phyloP scores from a whole-genome alignment of 2,888 invertebrate genomes.

The Dexiosoma caninum region DNA sequence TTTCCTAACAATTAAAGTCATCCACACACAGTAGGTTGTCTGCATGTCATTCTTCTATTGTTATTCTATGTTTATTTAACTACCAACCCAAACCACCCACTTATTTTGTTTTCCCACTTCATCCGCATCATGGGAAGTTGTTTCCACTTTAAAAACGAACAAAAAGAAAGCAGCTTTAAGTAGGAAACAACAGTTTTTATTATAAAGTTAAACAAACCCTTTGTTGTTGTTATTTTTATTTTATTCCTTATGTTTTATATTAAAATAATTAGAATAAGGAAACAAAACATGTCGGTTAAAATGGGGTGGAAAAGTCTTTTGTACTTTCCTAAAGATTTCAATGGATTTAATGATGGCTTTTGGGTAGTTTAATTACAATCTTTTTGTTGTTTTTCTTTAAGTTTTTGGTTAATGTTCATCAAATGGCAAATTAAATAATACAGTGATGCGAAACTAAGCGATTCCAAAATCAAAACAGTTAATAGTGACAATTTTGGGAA shows the following conservation, averaged over 20 bases:
- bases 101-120: slow-evolving; percentile 39
- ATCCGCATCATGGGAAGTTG: slow-evolving; percentile 50
- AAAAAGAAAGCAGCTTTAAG: slow-evolving; percentile 33
- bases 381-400: slow-evolving; percentile 16
- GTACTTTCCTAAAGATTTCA: slow-evolving; percentile 48
- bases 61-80: slow-evolving; percentile 31
- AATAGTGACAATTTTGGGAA: no score
- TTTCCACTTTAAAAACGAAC: slow-evolving; percentile 44
- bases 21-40: slow-evolving; percentile 70
- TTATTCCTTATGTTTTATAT: slow-evolving; percentile 45
- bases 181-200: slow-evolving; percentile 59
- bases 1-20: slow-evolving; percentile 77
- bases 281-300: slow-evolving; percentile 34
- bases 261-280: slow-evolving; percentile 58
- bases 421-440: not conserved
- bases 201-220: slow-evolving; percentile 56
- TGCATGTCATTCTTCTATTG: slow-evolving; percentile 42
- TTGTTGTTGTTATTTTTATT: slow-evolving; percentile 5
- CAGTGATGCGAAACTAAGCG: not conserved
- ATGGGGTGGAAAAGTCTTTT: slow-evolving; percentile 41
- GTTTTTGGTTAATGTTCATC: not conserved
- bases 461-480: not conserved
- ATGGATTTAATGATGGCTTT: slow-evolving; percentile 47
- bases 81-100: slow-evolving; percentile 45
- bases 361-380: slow-evolving; percentile 50